Evolutionary conservation across 2,888 invertebrate genomes (phyloP).

Genomic region (Lasius fuliginosus): DNA sequence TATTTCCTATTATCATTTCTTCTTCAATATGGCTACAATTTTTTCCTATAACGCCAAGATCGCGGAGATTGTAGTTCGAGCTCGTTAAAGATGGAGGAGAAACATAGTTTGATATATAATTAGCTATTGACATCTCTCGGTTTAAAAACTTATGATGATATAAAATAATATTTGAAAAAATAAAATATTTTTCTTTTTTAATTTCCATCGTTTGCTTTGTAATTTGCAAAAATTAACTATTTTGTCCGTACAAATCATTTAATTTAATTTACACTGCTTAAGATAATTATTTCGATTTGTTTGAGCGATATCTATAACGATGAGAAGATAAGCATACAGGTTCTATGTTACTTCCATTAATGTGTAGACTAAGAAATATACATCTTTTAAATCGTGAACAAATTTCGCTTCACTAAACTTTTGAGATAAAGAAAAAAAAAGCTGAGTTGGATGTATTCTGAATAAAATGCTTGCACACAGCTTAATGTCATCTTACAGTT

Average conservation of each 20-base stretch:
- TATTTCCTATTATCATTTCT: conserved; percentile 96
- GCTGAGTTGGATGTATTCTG: neutral
- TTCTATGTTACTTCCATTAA: neutral
- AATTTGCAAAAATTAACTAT: neutral
- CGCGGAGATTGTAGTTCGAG: conserved; percentile 85
- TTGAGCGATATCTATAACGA: neutral
- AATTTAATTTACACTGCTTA: neutral
- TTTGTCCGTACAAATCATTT: neutral
- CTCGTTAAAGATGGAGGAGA: neutral
- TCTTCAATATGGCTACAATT: conserved; percentile 91
- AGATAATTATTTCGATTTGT: neutral
- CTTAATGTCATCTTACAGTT: neutral
- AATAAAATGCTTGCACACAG: neutral
- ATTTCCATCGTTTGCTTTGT: neutral
- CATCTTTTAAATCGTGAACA: neutral
- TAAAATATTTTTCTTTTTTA: neutral
- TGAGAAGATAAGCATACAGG: neutral
- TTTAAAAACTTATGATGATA: neutral
- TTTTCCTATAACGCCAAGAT: conserved; percentile 96
- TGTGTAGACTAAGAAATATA: neutral
- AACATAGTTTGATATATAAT: neutral
- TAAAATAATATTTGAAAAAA: neutral
- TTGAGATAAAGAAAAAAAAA: neutral
- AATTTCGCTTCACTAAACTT: neutral
- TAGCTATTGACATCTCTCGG: neutral